Evolutionary conservation across 2,888 invertebrate species (phyloP).

Genomic region (Pristionchus entomophagus): DNA sequence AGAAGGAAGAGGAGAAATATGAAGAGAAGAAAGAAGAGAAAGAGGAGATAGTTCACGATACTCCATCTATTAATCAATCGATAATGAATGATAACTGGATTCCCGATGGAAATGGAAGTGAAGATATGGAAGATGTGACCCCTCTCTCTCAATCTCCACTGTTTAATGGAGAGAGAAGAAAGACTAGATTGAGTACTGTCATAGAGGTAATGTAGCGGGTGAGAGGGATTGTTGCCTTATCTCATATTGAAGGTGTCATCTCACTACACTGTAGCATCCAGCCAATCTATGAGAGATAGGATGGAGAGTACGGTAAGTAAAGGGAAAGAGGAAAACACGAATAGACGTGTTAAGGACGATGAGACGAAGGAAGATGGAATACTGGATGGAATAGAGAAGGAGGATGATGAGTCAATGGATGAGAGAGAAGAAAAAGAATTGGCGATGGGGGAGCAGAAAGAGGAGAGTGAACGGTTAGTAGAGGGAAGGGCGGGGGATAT

Average conservation of each 20-base stretch:
- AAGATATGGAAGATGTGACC: constrained; percentile 22
- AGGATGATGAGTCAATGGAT: neutral
- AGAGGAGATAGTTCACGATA: neutral
- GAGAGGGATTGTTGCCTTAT: no score
- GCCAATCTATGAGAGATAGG: constrained; percentile 25
- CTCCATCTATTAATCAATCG: neutral
- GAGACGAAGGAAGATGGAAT: constrained; percentile 3
- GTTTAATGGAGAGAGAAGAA: neutral
- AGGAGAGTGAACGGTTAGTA: neutral
- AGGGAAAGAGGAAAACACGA: neutral
- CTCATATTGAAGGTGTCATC: constrained; percentile 27
- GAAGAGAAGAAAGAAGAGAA: neutral
- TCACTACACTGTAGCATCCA: constrained; percentile 24
- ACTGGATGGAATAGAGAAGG: constrained; percentile 23
- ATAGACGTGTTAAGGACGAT: neutral
- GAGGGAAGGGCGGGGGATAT: neutral
- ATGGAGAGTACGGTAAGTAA: constrained; percentile 32
- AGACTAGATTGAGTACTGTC: constrained; percentile 13
- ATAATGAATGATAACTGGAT: neutral
- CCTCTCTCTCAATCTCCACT: neutral
- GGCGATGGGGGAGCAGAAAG: neutral
- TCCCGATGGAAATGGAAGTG: neutral
- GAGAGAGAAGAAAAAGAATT: neutral
- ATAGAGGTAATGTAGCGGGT: neutral
- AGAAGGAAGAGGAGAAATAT: neutral